Evolutionary conservation across 2,888 invertebrate species (phyloP).

Genomic region (Dysmachus trigonus): DNA sequence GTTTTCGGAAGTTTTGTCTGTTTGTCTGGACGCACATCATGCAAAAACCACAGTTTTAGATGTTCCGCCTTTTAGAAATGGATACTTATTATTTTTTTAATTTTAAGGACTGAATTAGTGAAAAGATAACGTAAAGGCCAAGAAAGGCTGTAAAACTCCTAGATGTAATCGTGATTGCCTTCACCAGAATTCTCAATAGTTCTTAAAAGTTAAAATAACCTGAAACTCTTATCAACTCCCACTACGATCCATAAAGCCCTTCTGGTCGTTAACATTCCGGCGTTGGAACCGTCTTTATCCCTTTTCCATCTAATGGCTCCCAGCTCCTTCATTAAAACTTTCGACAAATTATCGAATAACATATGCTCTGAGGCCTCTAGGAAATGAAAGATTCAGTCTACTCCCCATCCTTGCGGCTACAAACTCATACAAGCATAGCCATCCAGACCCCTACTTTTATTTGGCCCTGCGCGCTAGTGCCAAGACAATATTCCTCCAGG

Average conservation of each 20-base stretch:
- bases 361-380: conserved; percentile 46
- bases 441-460: not conserved
- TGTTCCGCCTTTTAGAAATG: not conserved
- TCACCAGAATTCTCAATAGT: conserved; percentile 11
- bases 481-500: not conserved
- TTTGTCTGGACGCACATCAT: no score
- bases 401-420: not conserved
- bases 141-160: not conserved
- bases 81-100: not conserved
- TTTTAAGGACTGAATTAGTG: not conserved
- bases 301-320: conserved; percentile 43
- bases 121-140: not conserved
- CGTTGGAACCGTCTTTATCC: conserved; percentile 29
- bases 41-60: not conserved
- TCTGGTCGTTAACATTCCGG: conserved; percentile 29
- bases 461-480: conserved; percentile 40
- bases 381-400: conserved; percentile 38
- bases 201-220: conserved; percentile 2
- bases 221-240: conserved; percentile 38
- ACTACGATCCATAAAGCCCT: not conserved
- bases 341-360: conserved; percentile 50
- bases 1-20: no score
- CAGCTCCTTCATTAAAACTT: conserved; percentile 49
- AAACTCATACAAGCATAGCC: not conserved
- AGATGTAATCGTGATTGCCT: not conserved